phyloP scores from a whole-genome alignment of 2,797 vertebrate species.

The Alcedo quadribrachys region DNA sequence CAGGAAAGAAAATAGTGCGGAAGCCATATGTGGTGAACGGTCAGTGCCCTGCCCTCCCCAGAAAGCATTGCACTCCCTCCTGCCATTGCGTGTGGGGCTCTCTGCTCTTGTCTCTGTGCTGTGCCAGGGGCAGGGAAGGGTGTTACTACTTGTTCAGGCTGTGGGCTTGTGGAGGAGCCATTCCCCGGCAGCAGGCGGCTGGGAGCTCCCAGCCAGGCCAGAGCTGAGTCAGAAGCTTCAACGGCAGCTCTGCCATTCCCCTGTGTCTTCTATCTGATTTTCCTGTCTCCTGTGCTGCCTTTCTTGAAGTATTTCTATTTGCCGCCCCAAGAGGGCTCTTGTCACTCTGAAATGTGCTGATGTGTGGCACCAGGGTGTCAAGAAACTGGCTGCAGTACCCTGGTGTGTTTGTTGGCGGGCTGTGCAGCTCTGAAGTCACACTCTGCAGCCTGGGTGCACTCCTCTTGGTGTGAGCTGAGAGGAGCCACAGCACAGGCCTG shows the following conservation, averaged over 20 bases:
- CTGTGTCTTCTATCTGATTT: neutral
- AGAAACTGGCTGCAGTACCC: neutral
- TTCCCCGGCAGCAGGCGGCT: neutral
- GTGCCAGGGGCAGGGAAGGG: neutral
- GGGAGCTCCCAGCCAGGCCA: neutral
- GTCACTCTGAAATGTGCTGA: neutral
- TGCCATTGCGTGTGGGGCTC: neutral
- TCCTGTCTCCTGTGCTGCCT: neutral
- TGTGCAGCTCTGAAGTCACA: neutral
- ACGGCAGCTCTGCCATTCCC: neutral
- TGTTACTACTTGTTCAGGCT: neutral
- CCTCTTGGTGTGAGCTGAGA: fast-evolving
- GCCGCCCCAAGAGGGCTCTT: neutral
- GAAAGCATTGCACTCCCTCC: neutral
- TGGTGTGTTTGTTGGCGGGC: fast-evolving
- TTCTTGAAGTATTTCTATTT: neutral
- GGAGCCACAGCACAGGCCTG: neutral
- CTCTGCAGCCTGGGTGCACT: neutral
- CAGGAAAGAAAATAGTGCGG: slow-evolving; percentile 59
- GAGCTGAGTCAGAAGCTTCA: neutral
- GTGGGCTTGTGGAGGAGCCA: neutral
- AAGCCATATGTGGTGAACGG: slow-evolving; percentile 92
- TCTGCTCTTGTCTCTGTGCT: neutral
- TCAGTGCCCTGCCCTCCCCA: slow-evolving; percentile 68
- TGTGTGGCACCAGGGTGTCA: neutral